phyloP scores from a whole-genome alignment of 1,140 invertebrate genomes.

The Octopus bimaculoides region DNA sequence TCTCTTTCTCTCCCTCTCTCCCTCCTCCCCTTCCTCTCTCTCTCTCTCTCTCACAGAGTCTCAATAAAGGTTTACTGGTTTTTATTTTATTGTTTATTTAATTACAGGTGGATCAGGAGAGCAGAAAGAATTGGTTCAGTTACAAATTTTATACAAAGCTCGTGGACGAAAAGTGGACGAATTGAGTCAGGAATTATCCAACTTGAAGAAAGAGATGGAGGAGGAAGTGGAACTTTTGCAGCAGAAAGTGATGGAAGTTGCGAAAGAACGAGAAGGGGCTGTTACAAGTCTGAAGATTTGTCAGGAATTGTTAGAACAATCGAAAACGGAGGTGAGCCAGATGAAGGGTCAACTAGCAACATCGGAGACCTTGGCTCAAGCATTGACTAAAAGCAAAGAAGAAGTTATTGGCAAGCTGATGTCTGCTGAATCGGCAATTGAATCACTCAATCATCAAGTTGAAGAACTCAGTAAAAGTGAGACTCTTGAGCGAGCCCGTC shows the following conservation, averaged over 20 bases:
- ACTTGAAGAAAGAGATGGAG: constrained; percentile 35
- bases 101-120: constrained; percentile 27
- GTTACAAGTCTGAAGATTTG: constrained; percentile 36
- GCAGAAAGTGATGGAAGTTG: constrained; percentile 44
- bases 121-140: constrained; percentile 36
- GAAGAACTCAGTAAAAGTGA: constrained; percentile 45
- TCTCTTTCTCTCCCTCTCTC: not conserved
- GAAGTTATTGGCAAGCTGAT: constrained; percentile 51
- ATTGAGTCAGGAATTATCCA: constrained; percentile 39
- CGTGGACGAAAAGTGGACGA: constrained; percentile 50
- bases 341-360: constrained; percentile 32
- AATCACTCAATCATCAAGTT: constrained; percentile 47
- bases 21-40: not conserved
- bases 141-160: constrained; percentile 50
- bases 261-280: constrained; percentile 45
- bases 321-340: constrained; percentile 35
- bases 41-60: not conserved
- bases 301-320: constrained; percentile 37
- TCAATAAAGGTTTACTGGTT: not conserved
- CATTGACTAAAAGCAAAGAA: constrained; percentile 40
- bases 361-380: constrained; percentile 36
- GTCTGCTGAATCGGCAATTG: constrained; percentile 49
- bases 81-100: constrained; percentile 9
- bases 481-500: constrained; percentile 40
- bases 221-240: constrained; percentile 46